Evolutionary conservation across 2,113 vertebrate genomes (phyloP).

Genomic region (Martes martes): DNA sequence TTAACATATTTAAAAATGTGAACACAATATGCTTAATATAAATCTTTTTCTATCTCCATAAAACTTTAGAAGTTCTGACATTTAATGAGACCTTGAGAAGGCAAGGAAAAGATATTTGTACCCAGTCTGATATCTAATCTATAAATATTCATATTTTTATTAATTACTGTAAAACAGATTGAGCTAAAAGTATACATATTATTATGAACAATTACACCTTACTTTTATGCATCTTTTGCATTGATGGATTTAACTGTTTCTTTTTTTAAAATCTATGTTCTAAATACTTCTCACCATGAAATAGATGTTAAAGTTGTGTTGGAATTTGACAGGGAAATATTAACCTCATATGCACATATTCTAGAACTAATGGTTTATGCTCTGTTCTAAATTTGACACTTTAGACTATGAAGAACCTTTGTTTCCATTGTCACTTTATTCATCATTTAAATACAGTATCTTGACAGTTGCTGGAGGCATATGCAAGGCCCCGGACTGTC

Average conservation of each 20-base stretch:
- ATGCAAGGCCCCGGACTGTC: background rate
- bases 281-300: background rate
- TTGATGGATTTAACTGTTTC: background rate
- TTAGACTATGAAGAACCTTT: background rate
- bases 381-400: background rate
- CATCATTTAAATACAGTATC: background rate
- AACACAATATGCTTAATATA: background rate
- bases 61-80: background rate
- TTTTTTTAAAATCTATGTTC: background rate
- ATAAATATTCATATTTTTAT: background rate
- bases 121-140: background rate
- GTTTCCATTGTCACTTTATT: background rate
- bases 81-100: background rate
- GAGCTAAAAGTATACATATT: background rate
- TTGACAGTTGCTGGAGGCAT: slow-evolving; percentile 30
- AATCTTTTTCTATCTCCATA: background rate
- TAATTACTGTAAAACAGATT: background rate
- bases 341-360: background rate
- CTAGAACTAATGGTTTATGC: background rate
- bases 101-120: background rate
- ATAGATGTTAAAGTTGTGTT: background rate
- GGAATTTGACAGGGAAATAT: background rate
- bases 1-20: background rate
- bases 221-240: background rate
- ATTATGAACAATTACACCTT: background rate